Percentiles rank a stretch among this genome's conserved stretches.
Evolutionary conservation across 2,797 vertebrate species (phyloP).

Genomic region (Allochrocebus solatus): DNA sequence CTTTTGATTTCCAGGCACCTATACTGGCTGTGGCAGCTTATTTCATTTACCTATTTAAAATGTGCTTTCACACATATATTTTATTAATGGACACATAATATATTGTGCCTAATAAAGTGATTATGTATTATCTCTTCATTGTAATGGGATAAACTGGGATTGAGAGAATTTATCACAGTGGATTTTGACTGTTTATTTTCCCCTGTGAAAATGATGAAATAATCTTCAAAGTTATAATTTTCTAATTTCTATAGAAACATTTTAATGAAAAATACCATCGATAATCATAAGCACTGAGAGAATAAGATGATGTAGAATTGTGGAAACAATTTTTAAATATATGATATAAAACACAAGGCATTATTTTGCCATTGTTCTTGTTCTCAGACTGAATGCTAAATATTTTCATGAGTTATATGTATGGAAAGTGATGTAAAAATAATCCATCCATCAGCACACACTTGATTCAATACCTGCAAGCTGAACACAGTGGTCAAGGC

Average conservation of each 20-base stretch:
- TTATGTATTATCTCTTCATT: background rate
- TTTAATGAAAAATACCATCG: background rate
- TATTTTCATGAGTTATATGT: background rate
- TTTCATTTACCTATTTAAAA: background rate
- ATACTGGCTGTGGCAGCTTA: background rate
- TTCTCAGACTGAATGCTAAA: background rate
- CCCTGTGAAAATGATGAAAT: background rate
- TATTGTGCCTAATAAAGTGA: background rate
- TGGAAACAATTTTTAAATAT: constrained; percentile 1
- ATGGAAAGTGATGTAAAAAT: background rate
- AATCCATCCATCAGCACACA: background rate
- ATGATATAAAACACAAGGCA: background rate
- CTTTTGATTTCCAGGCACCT: background rate
- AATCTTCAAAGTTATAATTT: background rate
- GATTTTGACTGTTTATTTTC: background rate
- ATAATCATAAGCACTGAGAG: background rate
- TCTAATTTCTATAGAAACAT: background rate
- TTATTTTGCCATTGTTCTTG: background rate
- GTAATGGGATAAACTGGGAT: background rate
- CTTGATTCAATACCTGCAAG: background rate
- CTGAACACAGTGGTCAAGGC: background rate
- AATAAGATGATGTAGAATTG: background rate
- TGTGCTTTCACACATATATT: background rate
- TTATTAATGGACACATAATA: background rate
- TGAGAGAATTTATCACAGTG: background rate